Evolutionary conservation across 2,113 vertebrate genomes (phyloP).

Genomic region (human (Homo sapiens)): DNA sequence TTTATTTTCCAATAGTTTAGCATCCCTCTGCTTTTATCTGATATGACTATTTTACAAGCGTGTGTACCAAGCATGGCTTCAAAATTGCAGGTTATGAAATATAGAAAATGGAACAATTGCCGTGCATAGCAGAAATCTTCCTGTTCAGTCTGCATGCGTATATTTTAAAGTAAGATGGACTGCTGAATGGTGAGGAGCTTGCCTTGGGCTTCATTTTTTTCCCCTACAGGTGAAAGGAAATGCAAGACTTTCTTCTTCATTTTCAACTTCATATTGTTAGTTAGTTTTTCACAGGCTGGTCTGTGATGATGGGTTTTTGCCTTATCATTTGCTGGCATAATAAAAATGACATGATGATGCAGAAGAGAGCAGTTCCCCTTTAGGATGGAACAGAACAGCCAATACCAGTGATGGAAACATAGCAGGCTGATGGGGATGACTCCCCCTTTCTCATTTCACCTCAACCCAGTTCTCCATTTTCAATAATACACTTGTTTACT

Average conservation of each 20-base stretch:
- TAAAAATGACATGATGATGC: slow-evolving; percentile 70
- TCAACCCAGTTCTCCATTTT: background rate
- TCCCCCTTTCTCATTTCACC: slow-evolving; percentile 6
- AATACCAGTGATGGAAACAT: background rate
- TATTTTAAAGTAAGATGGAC: slow-evolving; percentile 69
- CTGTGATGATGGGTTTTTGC: slow-evolving; percentile 77
- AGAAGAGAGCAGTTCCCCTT: slow-evolving; percentile 61
- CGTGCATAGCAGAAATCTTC: slow-evolving; percentile 76
- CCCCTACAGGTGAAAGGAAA: slow-evolving; percentile 73
- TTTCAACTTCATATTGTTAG: slow-evolving; percentile 78
- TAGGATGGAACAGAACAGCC: slow-evolving; percentile 62
- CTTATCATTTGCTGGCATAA: slow-evolving; percentile 76
- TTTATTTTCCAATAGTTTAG: slow-evolving; percentile 76
- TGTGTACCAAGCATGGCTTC: slow-evolving; percentile 78
- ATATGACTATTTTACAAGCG: slow-evolving; percentile 77
- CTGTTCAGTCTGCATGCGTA: slow-evolving; percentile 64
- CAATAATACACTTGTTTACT: background rate
- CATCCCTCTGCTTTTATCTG: slow-evolving; percentile 75
- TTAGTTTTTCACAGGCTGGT: slow-evolving; percentile 73
- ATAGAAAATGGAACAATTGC: slow-evolving; percentile 81
- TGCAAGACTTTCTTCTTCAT: slow-evolving; percentile 75
- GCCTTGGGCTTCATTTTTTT: slow-evolving; percentile 76
- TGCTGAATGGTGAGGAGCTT: slow-evolving; percentile 76
- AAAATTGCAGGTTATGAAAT: slow-evolving; percentile 76
- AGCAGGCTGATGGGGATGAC: background rate